These are phyloP conservation scores for Drosophila infuscata DNA, from an alignment of 2,888 invertebrate species.

Conservation along the genomic window DNA sequence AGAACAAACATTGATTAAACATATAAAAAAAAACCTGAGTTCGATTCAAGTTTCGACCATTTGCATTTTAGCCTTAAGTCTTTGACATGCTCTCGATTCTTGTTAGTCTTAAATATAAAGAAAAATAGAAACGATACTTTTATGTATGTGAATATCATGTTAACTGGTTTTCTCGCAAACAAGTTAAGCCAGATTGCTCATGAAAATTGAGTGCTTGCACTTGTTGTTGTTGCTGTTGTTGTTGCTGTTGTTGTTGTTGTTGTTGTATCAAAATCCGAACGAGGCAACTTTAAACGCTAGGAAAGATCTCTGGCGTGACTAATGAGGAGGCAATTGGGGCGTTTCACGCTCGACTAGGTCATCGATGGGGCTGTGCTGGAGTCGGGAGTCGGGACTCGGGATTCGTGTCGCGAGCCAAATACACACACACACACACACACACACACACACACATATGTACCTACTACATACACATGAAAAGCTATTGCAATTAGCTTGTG, in stretches of 20 bases:
- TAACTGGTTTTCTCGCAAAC: background rate
- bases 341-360: constrained; percentile 63
- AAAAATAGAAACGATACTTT: background rate
- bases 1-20: background rate
- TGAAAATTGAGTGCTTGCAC: constrained; percentile 11
- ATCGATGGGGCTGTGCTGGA: constrained; percentile 50
- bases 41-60: background rate
- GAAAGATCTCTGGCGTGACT: constrained; percentile 61
- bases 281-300: constrained; percentile 45
- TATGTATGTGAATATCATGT: background rate
- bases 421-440: background rate
- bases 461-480: constrained; percentile 1
- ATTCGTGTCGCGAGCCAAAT: background rate
- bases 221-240: background rate
- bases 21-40: too few relatives aligned
- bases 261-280: constrained; percentile 1
- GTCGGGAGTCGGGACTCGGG: background rate
- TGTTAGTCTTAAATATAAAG: background rate
- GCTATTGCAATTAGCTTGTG: constrained; percentile 27
- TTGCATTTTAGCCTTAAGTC: background rate
- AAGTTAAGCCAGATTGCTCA: background rate
- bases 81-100: background rate
- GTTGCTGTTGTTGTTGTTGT: background rate
- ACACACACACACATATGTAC: background rate
- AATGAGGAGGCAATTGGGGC: constrained; percentile 69